Conservation (phyloP, 2,797 vertebrate genomes). For the Apodemus agrarius region DNA sequence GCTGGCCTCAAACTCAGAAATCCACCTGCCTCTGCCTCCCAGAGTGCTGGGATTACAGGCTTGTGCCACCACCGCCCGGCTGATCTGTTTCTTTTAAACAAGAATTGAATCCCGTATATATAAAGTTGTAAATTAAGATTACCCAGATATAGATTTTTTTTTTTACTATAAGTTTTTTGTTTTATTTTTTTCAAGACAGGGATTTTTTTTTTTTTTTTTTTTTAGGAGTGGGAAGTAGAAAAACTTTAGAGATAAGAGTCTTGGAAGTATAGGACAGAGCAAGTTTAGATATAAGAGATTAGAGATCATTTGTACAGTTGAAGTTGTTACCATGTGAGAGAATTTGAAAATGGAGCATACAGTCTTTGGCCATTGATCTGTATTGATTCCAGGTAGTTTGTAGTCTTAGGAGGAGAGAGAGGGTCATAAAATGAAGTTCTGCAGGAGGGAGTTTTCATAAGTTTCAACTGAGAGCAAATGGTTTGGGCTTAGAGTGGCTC, state of each 20-base stretch:
- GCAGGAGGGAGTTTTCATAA: not conserved
- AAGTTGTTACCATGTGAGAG: not conserved
- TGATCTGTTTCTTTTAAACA: not conserved
- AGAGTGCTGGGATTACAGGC: too few relatives aligned
- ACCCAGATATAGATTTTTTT: not conserved
- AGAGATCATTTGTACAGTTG: not conserved
- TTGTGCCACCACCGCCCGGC: too few relatives aligned
- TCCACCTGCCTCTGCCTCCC: too few relatives aligned
- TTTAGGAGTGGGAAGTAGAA: not conserved
- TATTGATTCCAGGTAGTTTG: not conserved
- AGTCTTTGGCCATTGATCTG: not conserved
- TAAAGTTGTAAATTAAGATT: not conserved
- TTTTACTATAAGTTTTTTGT: not conserved
- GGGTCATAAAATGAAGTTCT: not conserved
- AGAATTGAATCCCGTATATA: not conserved
- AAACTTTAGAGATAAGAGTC: not conserved
- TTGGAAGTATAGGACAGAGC: not conserved
- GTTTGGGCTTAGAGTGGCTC: not conserved
- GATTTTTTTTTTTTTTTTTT: too few relatives aligned
- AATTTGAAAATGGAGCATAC: not conserved
- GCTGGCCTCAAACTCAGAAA: too few relatives aligned
- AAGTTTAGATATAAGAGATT: not conserved
- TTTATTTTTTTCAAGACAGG: not conserved
- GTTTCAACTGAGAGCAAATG: not conserved
- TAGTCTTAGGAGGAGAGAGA: not conserved